Base-by-base conservation (phyloP, 2,797 vertebrate genomes). In the Xiphorhynchus erythropygius region DNA sequence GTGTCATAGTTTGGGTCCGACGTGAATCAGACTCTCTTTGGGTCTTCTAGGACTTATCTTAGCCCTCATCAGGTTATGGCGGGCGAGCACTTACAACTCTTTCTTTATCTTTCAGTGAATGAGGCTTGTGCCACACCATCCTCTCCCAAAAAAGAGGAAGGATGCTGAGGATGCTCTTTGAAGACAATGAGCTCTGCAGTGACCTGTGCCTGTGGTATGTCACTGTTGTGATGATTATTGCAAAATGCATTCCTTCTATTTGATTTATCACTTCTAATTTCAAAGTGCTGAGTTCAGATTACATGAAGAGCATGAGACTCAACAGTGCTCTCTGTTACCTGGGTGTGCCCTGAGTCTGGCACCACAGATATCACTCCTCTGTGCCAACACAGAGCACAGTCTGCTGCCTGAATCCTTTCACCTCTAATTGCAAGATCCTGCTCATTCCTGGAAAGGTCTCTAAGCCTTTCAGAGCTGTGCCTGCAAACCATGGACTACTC, bases 21-120 rank as follows among this genome's bases (percentile, higher is more conserved):
- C 0, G 0, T 33, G 13, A 57, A 60, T 41, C 41, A 35, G 35
- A 50, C 3, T 13, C 16, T 67, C 2, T 0, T 5, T 27, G 14
- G 13, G 3, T 60, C 67, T 53, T 33, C 62, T 14, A 10, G 85
- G 46, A n/a, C 11, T 64, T 30, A 19, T 1, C 32, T 35, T 28
- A 42, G 13, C 32, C 77, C 28, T 23, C 22, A 17, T 8, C 27
- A 23, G 25, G 18, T 47, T 59, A 42, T 11, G 18, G 21, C 19
- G 30, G 65, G 25, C 42, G 32, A 67, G 52, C 27, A 15, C 13
- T 14, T 21, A 16, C 16, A 42, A 5, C 23, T 25, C 16, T 2
- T 67, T 33, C 21, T 46, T 46, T 13, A 18, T 25, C 32, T 75
- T 19, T 9, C 12, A 5, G 32, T 5, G 46, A 44, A 19, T 44